Conservation (phyloP, 2,888 invertebrate genomes). For the Magallana nippona region DNA sequence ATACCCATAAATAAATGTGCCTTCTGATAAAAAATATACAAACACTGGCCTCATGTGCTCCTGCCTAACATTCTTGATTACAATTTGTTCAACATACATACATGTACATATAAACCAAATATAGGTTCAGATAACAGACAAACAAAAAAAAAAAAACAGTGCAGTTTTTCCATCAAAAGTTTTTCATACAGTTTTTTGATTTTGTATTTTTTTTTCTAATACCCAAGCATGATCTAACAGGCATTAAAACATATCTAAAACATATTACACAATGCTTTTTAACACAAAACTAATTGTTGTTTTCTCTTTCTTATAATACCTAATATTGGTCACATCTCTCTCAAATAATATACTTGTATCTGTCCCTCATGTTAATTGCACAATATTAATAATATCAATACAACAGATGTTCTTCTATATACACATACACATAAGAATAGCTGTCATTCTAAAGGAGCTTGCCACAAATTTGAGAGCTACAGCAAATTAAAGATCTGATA, state of each 20-base stretch:
- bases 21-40: neutral
- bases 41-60: neutral
- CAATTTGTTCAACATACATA: conserved; percentile 14
- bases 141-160: neutral
- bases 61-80: neutral
- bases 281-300: neutral
- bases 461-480: neutral
- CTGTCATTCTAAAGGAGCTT: conserved; percentile 12
- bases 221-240: conserved; percentile 16
- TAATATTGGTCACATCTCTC: neutral
- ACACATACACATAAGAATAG: conserved; percentile 5
- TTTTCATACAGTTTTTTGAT: neutral
- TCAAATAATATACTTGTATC: neutral
- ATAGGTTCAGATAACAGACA: neutral
- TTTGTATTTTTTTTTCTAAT: conserved; percentile 13
- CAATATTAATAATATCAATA: conserved; percentile 28
- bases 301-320: neutral
- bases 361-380: neutral
- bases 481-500: neutral
- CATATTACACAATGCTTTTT: neutral
- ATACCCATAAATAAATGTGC: too few relatives aligned
- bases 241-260: neutral
- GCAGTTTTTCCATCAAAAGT: neutral
- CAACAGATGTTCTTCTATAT: conserved; percentile 8
- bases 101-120: neutral